Base-by-base conservation (phyloP, 2,888 invertebrate species). In the Anthophora plumipes region DNA sequence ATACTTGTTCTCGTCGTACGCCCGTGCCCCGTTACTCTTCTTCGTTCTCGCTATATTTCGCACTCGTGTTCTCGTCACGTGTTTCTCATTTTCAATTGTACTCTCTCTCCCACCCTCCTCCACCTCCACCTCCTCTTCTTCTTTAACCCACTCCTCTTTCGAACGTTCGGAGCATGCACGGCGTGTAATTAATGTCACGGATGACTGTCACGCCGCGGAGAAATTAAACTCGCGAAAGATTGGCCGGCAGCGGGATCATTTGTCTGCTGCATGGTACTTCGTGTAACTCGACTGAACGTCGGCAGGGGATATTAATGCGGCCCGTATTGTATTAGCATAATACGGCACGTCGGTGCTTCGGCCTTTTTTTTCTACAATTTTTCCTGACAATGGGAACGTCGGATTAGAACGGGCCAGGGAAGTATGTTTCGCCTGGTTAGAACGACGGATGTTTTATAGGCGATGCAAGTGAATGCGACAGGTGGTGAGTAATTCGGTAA, bases 11-110 rank as follows among this genome's bases (percentile, higher is more conserved):
- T 25, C 50, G 55, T 50, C 52, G 63, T 43, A 68, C 54, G 43
- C 54, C 46, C 60, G 39, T 64, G 75, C 60, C 61, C 69, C 78
- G 79, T 80, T 67, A 59, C 50, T 64, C 61, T 48, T 50, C 50
- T 71, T 64, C 43, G 39, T 60, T 50, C 63, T 67, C 25, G 39
- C 37, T 22, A 39, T 67, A 68, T 43, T 60, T 60, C 59, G 12
- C 72, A 20, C 46, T 25, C 67, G 22, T 72, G 68, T 72, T 63
- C 48, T 43, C 37, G 54, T 68, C 70, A 39, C 64, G 59, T 71
- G 82, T 82, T 71, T 57, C 75, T 74, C 61, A 75, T 75, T 68
- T 75, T 75, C 78, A 64, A 69, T 63, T 75, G 75, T 54, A 25
- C 75, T 48, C 41, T 12, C 12, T 41, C 9, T n/a, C n/a, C n/a